These are phyloP conservation scores for Grallaria varia DNA, from an alignment of 2,113 vertebrate species.

Conservation along the genomic window DNA sequence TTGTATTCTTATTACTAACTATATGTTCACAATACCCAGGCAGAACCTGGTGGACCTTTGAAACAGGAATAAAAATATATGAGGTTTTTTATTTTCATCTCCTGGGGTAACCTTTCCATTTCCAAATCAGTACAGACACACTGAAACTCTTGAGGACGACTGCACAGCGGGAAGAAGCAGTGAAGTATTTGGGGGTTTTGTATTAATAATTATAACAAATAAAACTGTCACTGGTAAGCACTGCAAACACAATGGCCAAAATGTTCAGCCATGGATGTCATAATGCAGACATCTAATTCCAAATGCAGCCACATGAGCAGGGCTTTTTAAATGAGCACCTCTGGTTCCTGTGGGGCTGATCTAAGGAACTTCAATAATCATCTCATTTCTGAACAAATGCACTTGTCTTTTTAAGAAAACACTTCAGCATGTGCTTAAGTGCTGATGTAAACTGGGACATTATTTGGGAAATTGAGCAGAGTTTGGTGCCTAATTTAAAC, in stretches of 20 bases:
- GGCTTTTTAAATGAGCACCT: neutral
- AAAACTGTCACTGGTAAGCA: neutral
- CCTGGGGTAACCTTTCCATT: neutral
- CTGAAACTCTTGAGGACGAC: neutral
- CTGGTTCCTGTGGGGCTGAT: neutral
- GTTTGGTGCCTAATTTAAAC: slow-evolving; percentile 12
- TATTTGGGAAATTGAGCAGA: slow-evolving; percentile 43
- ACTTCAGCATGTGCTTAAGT: neutral
- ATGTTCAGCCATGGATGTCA: neutral
- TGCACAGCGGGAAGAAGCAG: neutral
- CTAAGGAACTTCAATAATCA: neutral
- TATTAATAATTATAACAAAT: slow-evolving; percentile 40
- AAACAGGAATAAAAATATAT: neutral
- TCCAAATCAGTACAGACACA: neutral
- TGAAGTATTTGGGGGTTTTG: neutral
- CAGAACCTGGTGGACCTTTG: neutral
- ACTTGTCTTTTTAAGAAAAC: neutral
- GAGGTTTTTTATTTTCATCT: neutral
- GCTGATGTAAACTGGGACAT: slow-evolving; percentile 11
- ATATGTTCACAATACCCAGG: neutral
- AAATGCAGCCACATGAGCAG: neutral
- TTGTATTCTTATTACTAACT: neutral
- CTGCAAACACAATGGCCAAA: neutral
- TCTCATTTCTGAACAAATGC: neutral
- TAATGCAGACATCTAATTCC: neutral